Evolutionary conservation across 2,113 vertebrate species (phyloP).

Genomic region (Macrotus californicus): DNA sequence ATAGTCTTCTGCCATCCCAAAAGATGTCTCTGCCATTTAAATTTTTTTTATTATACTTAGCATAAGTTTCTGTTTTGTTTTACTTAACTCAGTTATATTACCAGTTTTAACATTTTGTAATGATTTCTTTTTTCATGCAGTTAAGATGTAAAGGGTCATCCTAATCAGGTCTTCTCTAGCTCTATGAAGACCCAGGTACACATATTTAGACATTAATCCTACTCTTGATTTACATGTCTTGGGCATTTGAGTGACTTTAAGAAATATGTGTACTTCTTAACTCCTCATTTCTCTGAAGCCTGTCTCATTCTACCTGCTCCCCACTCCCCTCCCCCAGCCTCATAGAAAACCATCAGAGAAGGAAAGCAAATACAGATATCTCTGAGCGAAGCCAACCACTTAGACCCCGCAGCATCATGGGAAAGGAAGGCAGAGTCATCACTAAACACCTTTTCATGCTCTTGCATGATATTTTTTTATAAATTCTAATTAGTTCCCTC

Average conservation of each 20-base stretch:
- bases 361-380: conserved; percentile 19
- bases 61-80: conserved; percentile 38
- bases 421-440: background rate
- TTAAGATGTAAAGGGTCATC: background rate
- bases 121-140: conserved; percentile 19
- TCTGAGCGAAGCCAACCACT: background rate
- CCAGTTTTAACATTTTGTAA: background rate
- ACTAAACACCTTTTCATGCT: background rate
- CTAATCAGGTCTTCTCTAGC: background rate
- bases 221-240: conserved; percentile 20
- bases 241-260: conserved; percentile 30
- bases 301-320: background rate
- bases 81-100: conserved; percentile 30
- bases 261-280: background rate
- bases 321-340: background rate
- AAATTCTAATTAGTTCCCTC: background rate
- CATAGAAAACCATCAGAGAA: background rate
- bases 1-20: background rate
- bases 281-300: conserved; percentile 27
- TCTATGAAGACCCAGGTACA: background rate
- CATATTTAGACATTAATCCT: conserved; percentile 31
- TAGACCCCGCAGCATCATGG: background rate
- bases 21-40: background rate
- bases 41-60: background rate
- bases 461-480: conserved; percentile 25